A percentile compares a stretch with the other conserved stretches of the same genome.
These are phyloP conservation scores for Lypha dubia DNA, from an alignment of 2,888 invertebrate genomes.

Conservation along the genomic window DNA sequence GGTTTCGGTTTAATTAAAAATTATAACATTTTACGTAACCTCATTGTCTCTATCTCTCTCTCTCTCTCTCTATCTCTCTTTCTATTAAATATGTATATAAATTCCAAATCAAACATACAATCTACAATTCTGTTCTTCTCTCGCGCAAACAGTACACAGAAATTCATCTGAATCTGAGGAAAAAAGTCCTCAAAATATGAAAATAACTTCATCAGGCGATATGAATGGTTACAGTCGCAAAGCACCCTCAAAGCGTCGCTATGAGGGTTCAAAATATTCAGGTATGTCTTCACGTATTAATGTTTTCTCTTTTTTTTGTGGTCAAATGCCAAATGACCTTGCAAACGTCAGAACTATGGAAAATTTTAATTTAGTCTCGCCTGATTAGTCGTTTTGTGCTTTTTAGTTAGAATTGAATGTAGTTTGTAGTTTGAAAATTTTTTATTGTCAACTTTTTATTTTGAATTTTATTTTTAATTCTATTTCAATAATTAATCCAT, in stretches of 20 bases:
- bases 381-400: neutral
- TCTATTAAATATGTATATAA: constrained; percentile 12
- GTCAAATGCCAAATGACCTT: constrained; percentile 32
- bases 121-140: constrained; percentile 37
- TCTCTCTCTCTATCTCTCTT: too few relatives aligned
- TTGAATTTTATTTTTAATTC: too few relatives aligned
- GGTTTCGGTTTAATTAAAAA: constrained; percentile 7
- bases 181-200: constrained; percentile 64
- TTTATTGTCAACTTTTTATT: too few relatives aligned
- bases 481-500: too few relatives aligned
- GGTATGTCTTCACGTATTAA: constrained; percentile 75
- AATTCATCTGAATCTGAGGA: constrained; percentile 73
- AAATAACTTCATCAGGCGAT: constrained; percentile 75
- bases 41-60: too few relatives aligned
- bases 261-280: constrained; percentile 82
- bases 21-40: neutral
- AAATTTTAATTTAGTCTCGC: neutral
- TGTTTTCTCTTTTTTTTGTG: constrained; percentile 26
- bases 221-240: constrained; percentile 83
- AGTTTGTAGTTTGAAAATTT: neutral
- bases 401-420: neutral
- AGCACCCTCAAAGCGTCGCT: constrained; percentile 81
- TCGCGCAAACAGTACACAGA: constrained; percentile 72
- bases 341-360: neutral
- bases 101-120: constrained; percentile 44